phyloP scores from a whole-genome alignment of 2,888 invertebrate species.

The Mactromeris polynyma region DNA sequence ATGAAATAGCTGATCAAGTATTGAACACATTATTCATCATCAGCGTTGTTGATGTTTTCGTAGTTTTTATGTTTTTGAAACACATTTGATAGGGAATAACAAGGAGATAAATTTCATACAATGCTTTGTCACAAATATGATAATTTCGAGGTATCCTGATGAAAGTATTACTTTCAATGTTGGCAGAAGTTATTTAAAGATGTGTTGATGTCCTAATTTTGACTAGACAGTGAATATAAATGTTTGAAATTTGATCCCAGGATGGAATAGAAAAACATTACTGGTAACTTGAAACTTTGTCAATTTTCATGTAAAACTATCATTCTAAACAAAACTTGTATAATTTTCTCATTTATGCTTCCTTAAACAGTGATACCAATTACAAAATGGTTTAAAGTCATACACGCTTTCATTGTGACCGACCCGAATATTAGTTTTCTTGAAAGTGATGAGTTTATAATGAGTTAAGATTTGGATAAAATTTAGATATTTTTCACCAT shows the following conservation, averaged over 20 bases:
- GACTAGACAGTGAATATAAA: neutral
- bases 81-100: neutral
- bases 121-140: neutral
- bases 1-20: neutral
- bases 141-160: neutral
- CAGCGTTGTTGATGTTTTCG: neutral
- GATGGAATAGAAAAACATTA: neutral
- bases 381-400: neutral
- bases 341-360: conserved; percentile 8
- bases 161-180: neutral
- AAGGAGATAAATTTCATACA: neutral
- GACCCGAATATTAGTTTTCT: neutral
- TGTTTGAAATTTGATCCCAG: neutral
- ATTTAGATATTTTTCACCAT: neutral
- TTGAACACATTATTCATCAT: neutral
- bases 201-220: neutral
- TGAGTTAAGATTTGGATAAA: conserved; percentile 1
- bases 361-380: conserved; percentile 1
- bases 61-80: neutral
- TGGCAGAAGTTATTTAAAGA: neutral
- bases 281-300: neutral
- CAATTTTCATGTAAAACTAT: neutral
- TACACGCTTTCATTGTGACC: neutral
- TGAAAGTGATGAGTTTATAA: conserved; percentile 16
- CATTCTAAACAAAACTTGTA: neutral